Evolutionary conservation across 2,888 invertebrate species (phyloP), one percentile per base, ranked within the genome.

Genomic region (Rhynchonema sp.): DNA sequence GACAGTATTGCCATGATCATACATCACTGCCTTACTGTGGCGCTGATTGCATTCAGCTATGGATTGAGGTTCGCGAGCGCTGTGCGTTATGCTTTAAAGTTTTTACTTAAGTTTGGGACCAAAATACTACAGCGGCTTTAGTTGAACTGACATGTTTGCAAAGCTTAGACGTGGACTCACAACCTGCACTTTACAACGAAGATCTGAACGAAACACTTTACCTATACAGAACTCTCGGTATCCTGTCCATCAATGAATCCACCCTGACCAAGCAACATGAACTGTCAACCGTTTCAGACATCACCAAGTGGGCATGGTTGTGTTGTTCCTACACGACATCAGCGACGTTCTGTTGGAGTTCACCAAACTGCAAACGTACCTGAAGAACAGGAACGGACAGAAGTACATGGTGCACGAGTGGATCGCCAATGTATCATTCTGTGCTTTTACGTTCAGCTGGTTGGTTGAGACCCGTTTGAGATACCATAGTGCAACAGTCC

Each of bases 21-120:
- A 49, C 74, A 74, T 65, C 74, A 74, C 63, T 61, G 72, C 30
- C 59, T 75, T n/a, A 73, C 73, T 1, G 62, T 70, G 46, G 53
- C 64, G 17, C 66, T 75, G 6, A 67, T 75, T 46, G 66, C 66
- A 3, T 67, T 74, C 55, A 74, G 74, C 3, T 72, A 70, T 61
- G 67, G 66, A 22, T 64, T 65, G 30, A 66, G 72, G 74, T 75
- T 61, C 58, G 60, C 61, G n/a, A n/a, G n/a, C n/a, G n/a, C n/a
- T n/a, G n/a, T n/a, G n/a, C n/a, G n/a, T n/a, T n/a, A n/a, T n/a
- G n/a, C n/a, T n/a, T n/a, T n/a, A n/a, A n/a, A n/a, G n/a, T n/a
- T n/a, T n/a, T n/a, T n/a, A n/a, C n/a, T n/a, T n/a, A n/a, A n/a
- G n/a, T n/a, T n/a, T n/a, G n/a, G n/a, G n/a, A n/a, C n/a, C n/a